Base-by-base conservation (phyloP, 2,888 invertebrate genomes). In the Marronus borbonicus region DNA sequence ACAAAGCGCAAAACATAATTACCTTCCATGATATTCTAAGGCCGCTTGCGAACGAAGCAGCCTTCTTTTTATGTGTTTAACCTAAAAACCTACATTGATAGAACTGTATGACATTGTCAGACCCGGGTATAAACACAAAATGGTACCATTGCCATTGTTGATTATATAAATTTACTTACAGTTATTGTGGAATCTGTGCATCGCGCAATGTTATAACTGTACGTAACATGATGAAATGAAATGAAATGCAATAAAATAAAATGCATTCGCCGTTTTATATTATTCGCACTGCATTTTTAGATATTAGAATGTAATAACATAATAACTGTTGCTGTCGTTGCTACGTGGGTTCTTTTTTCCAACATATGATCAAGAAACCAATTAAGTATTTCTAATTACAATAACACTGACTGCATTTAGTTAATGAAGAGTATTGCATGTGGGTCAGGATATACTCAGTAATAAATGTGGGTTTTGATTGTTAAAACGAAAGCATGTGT, bases 21-120 rank as follows among this genome's bases (percentile, higher is more conserved):
- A 28, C 72, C 72, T 74, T 74, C 60, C 72, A 60, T 24, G 72
- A 49, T 60, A 60, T 74, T 74, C 60, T 74, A 74, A 74, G 72
- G 72, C 72, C 60, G 60, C 60, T 49, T 60, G 60, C 44, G 60
- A 74, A 60, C 60, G 72, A 60, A 60, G 60, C 72, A 74, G 72
- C 72, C 72, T 74, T 70, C 52, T 70, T 74, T 74, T 74, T 74
- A 74, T 74, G 44, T 60, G 72, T 74, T 74, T 74, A 74, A 74
- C 72, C 72, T 74, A 74, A 74, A 74, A 74, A 74, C 72, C 72
- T 74, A 74, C 60, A 74, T 74, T 74, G 72, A 74, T 74, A 74
- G 72, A 74, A 74, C 60, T 24, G 72, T 74, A 60, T 72, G 72
- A 60, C 72, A 74, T 74, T 74, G 72, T 31, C 28, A 74, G 62